phyloP scores from a whole-genome alignment of 2,113 vertebrate genomes.

The Oxyura jamaicensis region DNA sequence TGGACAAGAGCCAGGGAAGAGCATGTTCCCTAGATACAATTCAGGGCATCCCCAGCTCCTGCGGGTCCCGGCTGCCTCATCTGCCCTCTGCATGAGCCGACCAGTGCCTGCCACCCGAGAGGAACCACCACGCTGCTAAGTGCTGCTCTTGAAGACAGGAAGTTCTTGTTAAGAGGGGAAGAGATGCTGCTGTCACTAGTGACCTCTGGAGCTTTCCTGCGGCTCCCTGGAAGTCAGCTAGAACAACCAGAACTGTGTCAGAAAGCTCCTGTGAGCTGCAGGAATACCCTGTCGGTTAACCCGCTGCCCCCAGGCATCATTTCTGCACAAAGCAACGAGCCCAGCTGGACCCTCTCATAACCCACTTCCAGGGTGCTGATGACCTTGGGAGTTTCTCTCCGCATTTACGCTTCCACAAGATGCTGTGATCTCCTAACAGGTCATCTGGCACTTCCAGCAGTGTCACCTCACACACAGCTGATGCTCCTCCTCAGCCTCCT shows the following conservation, averaged over 20 bases:
- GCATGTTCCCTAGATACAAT: not conserved
- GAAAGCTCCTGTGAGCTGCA: not conserved
- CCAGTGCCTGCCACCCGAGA: not conserved
- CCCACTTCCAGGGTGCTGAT: not conserved
- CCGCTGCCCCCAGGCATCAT: not conserved
- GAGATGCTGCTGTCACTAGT: not conserved
- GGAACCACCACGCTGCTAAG: not conserved
- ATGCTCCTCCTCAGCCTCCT: rapidly evolving
- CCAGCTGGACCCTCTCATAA: not conserved
- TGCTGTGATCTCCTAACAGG: not conserved
- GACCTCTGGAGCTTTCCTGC: not conserved
- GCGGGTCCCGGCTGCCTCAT: not conserved
- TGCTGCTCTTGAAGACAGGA: not conserved
- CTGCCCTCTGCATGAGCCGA: not conserved
- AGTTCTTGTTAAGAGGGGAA: not conserved
- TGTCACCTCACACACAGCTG: not conserved
- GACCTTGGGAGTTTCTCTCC: not conserved
- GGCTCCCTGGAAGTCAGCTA: not conserved
- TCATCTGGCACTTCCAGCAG: not conserved
- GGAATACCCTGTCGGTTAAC: not conserved
- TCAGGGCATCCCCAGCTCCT: not conserved
- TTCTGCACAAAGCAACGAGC: not conserved
- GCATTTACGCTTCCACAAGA: not conserved
- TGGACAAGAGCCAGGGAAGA: not conserved
- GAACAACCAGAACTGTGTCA: not conserved